A percentile compares a stretch with the other conserved stretches of the same genome.
phyloP scores from a whole-genome alignment of 2,888 invertebrate genomes.

The Pyrrhosoma nymphula region DNA sequence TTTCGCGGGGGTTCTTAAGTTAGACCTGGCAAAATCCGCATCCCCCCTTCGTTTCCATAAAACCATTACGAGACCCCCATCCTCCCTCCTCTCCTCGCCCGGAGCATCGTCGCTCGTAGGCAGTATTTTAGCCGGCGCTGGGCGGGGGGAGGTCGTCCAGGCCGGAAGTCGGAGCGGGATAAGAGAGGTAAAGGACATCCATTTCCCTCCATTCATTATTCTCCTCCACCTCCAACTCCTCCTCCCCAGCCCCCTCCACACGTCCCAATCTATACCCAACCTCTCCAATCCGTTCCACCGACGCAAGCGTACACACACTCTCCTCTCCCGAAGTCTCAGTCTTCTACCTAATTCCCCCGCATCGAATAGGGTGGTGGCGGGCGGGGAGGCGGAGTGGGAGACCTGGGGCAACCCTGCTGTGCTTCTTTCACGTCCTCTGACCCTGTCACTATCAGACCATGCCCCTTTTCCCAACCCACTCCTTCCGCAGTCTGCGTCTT shows the following conservation, averaged over 20 bases:
- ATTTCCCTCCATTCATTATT: constrained; percentile 59
- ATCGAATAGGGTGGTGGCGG: no score
- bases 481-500: constrained; percentile 34
- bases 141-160: constrained; percentile 43
- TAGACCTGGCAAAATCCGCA: constrained; percentile 7
- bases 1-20: background rate
- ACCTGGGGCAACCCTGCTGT: background rate
- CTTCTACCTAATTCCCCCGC: background rate
- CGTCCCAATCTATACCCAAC: background rate
- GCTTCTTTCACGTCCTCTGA: constrained; percentile 53
- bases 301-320: background rate
- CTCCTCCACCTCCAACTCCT: background rate
- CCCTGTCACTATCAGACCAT: constrained; percentile 35
- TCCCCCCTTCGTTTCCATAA: constrained; percentile 42
- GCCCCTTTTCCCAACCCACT: background rate
- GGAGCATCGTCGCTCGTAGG: constrained; percentile 44
- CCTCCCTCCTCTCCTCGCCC: background rate
- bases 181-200: constrained; percentile 53
- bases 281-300: background rate
- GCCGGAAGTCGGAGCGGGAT: constrained; percentile 44
- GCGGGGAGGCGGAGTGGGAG: background rate
- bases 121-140: constrained; percentile 22
- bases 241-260: background rate
- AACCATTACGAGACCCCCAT: constrained; percentile 42
- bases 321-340: background rate